Percentiles rank a stretch among this genome's conserved stretches.
These are phyloP conservation scores for Synanthedon formicaeformis DNA, from an alignment of 2,888 invertebrate genomes.

Conservation along the genomic window DNA sequence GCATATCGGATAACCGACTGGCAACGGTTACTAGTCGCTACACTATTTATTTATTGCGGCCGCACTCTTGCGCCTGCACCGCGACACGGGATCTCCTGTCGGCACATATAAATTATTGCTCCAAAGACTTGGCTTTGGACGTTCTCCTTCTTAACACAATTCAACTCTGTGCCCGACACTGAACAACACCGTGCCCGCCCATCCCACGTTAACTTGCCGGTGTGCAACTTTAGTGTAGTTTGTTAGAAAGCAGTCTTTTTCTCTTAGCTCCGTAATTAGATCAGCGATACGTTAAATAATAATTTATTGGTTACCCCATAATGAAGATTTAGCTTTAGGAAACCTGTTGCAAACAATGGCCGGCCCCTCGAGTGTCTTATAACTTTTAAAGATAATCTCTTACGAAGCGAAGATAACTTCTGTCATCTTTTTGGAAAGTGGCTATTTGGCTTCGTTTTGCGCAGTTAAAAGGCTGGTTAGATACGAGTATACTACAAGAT, in stretches of 20 bases:
- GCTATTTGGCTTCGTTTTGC: constrained; percentile 7
- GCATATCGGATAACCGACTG: constrained; percentile 41
- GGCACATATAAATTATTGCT: constrained; percentile 41
- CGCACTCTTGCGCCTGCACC: constrained; percentile 21
- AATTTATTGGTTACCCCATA: constrained; percentile 45
- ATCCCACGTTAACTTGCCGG: background rate
- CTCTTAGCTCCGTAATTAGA: constrained; percentile 33
- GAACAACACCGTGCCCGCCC: background rate
- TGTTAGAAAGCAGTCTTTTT: constrained; percentile 14
- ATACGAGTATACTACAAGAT: too few species aligned
- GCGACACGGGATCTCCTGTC: constrained; percentile 49
- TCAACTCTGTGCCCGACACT: background rate
- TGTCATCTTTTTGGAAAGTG: constrained; percentile 37
- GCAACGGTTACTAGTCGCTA: constrained; percentile 23
- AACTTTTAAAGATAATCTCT: constrained; percentile 50
- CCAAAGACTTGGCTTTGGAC: constrained; percentile 17
- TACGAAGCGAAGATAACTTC: constrained; percentile 27
- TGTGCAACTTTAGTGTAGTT: constrained; percentile 9
- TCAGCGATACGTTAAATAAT: constrained; percentile 40
- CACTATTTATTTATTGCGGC: constrained; percentile 43
- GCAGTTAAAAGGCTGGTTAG: too few species aligned
- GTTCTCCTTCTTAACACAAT: constrained; percentile 4
- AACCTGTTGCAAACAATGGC: constrained; percentile 32
- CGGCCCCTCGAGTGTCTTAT: constrained; percentile 35
- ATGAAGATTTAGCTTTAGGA: constrained; percentile 59